Evolutionary conservation across 2,797 vertebrate species (phyloP).

Genomic region (Glossophaga mutica): DNA sequence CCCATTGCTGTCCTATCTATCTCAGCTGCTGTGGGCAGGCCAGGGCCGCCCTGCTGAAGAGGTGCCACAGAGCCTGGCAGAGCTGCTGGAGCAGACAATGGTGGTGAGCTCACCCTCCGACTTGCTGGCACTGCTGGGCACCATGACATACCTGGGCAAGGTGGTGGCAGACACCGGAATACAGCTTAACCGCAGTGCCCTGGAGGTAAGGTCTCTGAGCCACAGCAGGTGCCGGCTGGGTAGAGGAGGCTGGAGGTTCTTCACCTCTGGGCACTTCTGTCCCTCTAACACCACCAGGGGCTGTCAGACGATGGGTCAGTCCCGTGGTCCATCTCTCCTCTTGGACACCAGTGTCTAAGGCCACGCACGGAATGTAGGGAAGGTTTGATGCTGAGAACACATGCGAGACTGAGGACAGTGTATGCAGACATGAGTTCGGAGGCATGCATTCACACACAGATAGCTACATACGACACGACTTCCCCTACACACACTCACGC

Average conservation of each 20-base stretch:
- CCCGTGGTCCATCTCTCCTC: neutral
- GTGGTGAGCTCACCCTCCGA: conserved; percentile 29
- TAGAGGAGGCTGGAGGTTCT: no score
- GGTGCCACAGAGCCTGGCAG: conserved; percentile 12
- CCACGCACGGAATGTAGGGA: neutral
- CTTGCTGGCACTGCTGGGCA: conserved; percentile 42
- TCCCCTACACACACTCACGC: neutral
- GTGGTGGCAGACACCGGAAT: conserved; percentile 10
- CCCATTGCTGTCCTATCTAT: neutral
- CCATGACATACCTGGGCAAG: conserved; percentile 43
- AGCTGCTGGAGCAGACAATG: neutral
- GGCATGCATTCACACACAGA: neutral
- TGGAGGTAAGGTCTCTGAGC: conserved; percentile 64
- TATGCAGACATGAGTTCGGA: neutral
- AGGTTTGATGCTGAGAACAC: neutral
- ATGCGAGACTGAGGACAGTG: neutral
- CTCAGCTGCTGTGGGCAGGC: conserved; percentile 72
- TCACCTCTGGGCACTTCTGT: neutral
- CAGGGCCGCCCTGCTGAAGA: conserved; percentile 51
- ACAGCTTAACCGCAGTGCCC: neutral
- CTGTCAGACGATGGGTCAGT: neutral
- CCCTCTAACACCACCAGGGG: neutral
- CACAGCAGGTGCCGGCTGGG: neutral
- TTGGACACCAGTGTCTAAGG: neutral
- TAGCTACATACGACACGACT: neutral